These are phyloP conservation scores for Melanotaenia trifasciata DNA, from an alignment of 2,797 vertebrate genomes.

Conservation along the genomic window DNA sequence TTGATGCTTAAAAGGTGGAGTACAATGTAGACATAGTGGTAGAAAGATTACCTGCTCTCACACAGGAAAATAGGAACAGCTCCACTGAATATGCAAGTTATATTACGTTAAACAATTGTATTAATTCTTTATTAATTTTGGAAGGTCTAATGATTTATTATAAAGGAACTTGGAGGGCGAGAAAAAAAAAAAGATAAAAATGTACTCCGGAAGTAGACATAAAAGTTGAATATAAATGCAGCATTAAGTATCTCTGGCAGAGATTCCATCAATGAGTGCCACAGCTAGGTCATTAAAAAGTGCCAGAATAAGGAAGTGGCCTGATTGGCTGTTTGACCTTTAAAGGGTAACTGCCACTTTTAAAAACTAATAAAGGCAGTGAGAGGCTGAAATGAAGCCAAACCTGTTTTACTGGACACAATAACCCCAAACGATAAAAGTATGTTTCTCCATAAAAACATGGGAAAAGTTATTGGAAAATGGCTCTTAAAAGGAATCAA, in stretches of 20 bases:
- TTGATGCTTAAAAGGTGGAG: not conserved
- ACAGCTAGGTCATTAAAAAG: constrained; percentile 75
- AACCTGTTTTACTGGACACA: constrained; percentile 73
- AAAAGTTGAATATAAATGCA: constrained; percentile 50
- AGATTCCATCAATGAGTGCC: constrained; percentile 58
- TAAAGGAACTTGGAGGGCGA: not conserved
- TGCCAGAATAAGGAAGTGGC: constrained; percentile 66
- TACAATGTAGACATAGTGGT: not conserved
- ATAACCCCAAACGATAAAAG: constrained; percentile 79
- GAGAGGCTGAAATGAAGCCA: constrained; percentile 68
- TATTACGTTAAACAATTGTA: too few species aligned
- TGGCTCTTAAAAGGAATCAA: constrained; percentile 67
- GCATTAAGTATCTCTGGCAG: constrained; percentile 40
- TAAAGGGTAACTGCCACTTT: constrained; percentile 85
- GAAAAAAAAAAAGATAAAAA: too few species aligned
- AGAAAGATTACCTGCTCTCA: not conserved
- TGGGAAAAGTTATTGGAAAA: constrained; percentile 60
- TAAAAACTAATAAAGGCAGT: constrained; percentile 78
- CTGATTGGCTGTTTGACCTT: constrained; percentile 84
- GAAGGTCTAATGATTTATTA: constrained; percentile 11
- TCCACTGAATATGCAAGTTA: not conserved
- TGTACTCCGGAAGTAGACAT: not conserved
- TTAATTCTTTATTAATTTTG: not conserved
- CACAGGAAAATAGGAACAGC: too few species aligned
- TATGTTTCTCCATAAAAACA: constrained; percentile 77